Evolutionary conservation across 2,113 vertebrate genomes (phyloP), one percentile per base, ranked within the genome.

Genomic region (Piprites chloris): DNA sequence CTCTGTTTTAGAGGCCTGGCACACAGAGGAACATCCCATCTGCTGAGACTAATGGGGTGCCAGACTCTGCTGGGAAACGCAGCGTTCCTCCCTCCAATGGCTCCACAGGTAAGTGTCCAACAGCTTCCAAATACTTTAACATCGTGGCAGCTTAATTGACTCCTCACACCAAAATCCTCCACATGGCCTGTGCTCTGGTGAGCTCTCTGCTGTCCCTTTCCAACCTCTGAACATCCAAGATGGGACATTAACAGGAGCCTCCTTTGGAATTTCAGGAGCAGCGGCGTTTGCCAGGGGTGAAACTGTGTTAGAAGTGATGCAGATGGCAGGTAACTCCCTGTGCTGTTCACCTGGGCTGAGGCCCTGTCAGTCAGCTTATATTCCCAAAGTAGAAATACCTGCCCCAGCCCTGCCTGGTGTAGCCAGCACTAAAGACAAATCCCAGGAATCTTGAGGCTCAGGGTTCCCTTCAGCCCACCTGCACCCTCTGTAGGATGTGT

Each of bases 41-140:
- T 62, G 58, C 66, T 69, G 97, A 95, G 42, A 69, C 74, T 35
- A 98, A 98, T 0, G 98, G 96, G 55, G 56, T 95, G 5, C 30
- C 89, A 79, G 72, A 68, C 33, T 77, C 27, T 30, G 4, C 39
- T 11, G 65, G 95, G 83, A 96, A 71, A 10, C 79, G 20, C 28
- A 81, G 44, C 11, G 49, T 42, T 37, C 33, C 84, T 41, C 49
- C 68, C 17, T 89, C 87, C n/a, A 98, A 97, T 0, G 97, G 97
- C 14, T 96, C 96, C 52, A 67, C 94, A 97, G 98, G 98, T 98
- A 95, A 91, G 41, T 42, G 62, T 69, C 67, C 47, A 56, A 62
- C 35, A 63, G 52, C 44, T 86, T 58, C 21, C 33, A 59, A 92
- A n/a, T 44, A 35, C 39, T 87, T 50, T 11, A 28, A 16, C 12